These are phyloP conservation scores for Nilaparvata lugens DNA, from an alignment of 1,140 invertebrate genomes.

Conservation along the genomic window DNA sequence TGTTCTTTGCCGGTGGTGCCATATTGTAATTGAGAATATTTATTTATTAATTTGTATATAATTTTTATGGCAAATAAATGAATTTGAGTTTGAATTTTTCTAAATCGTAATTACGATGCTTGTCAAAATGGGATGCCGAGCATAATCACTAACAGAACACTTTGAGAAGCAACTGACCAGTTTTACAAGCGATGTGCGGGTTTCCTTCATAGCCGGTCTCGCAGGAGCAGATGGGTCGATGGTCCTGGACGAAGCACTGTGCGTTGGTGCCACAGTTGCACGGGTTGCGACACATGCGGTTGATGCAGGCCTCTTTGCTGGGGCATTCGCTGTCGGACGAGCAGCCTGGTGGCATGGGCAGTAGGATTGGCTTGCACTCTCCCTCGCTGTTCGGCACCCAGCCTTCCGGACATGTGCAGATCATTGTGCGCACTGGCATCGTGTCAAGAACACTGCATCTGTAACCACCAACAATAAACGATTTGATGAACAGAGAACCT, in stretches of 20 bases:
- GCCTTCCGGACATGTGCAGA: conserved; percentile 73
- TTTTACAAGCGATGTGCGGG: conserved; percentile 65
- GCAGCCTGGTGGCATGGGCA: conserved; percentile 61
- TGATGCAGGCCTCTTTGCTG: conserved; percentile 68
- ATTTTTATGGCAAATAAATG: too few relatives aligned
- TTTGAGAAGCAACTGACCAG: conserved; percentile 31
- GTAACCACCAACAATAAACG: conserved; percentile 25
- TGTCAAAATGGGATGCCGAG: too few relatives aligned
- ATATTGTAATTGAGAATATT: too few relatives aligned
- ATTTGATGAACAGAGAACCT: too few relatives aligned
- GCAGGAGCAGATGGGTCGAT: conserved; percentile 78
- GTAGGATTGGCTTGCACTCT: conserved; percentile 58
- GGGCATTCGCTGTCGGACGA: conserved; percentile 66
- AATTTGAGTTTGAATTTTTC: too few relatives aligned
- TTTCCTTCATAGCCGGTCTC: conserved; percentile 73
- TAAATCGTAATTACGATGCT: too few relatives aligned
- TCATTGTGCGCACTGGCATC: conserved; percentile 70
- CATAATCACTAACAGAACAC: not conserved
- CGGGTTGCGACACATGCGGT: conserved; percentile 73
- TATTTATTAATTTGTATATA: too few relatives aligned
- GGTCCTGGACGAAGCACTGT: conserved; percentile 69
- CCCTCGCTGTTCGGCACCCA: conserved; percentile 68
- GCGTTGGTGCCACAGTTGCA: conserved; percentile 81
- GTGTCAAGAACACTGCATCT: conserved; percentile 68
- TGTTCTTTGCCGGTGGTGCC: too few relatives aligned